Evolutionary conservation across 2,113 vertebrate genomes (phyloP), one percentile per base, ranked within the genome.

Genomic region (Paraplagusia blochii): DNA sequence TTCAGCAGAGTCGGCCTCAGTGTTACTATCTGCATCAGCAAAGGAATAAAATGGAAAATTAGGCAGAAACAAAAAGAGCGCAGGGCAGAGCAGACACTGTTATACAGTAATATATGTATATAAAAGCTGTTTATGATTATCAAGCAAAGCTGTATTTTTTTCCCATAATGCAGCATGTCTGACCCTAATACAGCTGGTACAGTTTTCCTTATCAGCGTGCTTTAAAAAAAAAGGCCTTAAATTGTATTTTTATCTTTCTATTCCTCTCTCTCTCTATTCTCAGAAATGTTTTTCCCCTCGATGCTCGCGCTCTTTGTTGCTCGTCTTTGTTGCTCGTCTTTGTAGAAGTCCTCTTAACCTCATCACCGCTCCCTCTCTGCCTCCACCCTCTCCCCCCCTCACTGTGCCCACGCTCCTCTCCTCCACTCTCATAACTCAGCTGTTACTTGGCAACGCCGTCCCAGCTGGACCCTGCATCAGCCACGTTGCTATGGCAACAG

Each of bases 401-500:
- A 74, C 38, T 6, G 49, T 66, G 64, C 77, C 83, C 48, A 81
- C 77, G 34, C 81, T 76, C 69, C 63, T 71, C 78, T 84, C 67
- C 69, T 79, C 69, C 66, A 49, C 63, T 76, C 82, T 88, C 85
- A 77, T 85, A 88, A 87, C 85, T 90, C 86, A 88, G 87, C 85
- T 83, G 88, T 90, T 90, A 89, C 90, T 87, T 89, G 88, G 88
- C 87, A 90, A 91, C 89, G 12, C 81, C 73, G 83, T 86, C 82
- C 86, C 86, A 86, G 85, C 85, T 85, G 81, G 81, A 77, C 81
- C 79, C 82, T 72, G 77, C 81, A 85, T 87, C 83, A 82, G 82
- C 83, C 65, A 5, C 9, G 82, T 89, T 86, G 69, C 81, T 71
- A 62, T 6, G 52, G 83, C 74, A 85, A 90, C 84, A 14, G 59